Evolutionary conservation across 2,888 invertebrate genomes (phyloP).

Genomic region (Drosophila nigricruria): DNA sequence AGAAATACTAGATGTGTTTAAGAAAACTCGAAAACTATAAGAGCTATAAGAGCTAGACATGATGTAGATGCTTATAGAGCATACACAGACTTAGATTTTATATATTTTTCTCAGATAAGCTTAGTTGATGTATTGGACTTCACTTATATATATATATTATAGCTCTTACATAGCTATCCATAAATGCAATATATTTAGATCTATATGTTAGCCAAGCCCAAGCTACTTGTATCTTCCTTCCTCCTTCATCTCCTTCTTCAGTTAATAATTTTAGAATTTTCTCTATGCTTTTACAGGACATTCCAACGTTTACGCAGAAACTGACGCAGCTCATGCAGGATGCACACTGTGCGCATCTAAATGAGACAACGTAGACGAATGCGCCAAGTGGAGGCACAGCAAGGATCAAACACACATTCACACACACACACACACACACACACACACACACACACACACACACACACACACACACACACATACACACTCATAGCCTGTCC

Average conservation of each 20-base stretch:
- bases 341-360: slow-evolving; percentile 83
- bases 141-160: too few relatives aligned
- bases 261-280: not conserved
- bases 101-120: not conserved
- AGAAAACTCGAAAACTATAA: not conserved
- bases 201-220: not conserved
- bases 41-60: not conserved
- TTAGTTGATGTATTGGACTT: too few relatives aligned
- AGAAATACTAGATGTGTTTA: too few relatives aligned
- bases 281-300: slow-evolving; percentile 78
- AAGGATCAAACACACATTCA: slow-evolving; percentile 2
- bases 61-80: not conserved
- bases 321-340: slow-evolving; percentile 85
- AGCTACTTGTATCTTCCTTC: not conserved
- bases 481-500: not conserved
- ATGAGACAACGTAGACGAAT: slow-evolving; percentile 73
- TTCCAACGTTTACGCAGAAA: slow-evolving; percentile 85
- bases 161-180: too few relatives aligned
- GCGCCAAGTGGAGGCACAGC: slow-evolving; percentile 9
- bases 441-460: not conserved
- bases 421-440: not conserved
- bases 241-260: not conserved
- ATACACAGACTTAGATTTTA: not conserved
- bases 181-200: too few relatives aligned
- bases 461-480: not conserved